Base-by-base conservation (phyloP, 2,797 vertebrate species). In the Strix occidentalis region DNA sequence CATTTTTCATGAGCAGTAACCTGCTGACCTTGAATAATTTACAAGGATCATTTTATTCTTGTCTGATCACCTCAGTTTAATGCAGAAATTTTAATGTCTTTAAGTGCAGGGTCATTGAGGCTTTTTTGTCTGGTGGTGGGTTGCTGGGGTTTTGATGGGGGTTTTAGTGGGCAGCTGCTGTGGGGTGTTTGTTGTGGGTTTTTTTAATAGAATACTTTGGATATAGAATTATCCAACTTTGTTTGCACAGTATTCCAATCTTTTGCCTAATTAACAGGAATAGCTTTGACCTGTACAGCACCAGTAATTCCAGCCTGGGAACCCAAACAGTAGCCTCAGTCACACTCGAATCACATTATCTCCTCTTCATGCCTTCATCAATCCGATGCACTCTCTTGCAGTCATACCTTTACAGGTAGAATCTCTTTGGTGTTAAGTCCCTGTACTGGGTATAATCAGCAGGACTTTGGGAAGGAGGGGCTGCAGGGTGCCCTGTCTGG, bases 301-400 rank as follows among this genome's bases (percentile, higher is more conserved):
- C 2, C 29, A 45, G 31, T 26, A 70, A 91, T 70, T 60, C 25
- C 53, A 84, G 46, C 14, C 24, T 61, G 33, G 43, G 50, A 87
- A 89, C 61, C 33, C 25, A 66, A 89, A 31, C 23, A 63, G 37
- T 4, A 82, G 35, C 43, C 33, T 66, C 4, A 2, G 19, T 23
- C 31, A 68, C 0, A 74, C 17, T 6, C 35, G 60, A 57, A 71
- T 16, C 48, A n/a, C 4, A 0, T 2, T 25, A 51, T 11, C 39
- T 37, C 51, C 35, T 77, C 10, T 29, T 74, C 14, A 8, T 3
- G 12, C 24, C 4, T 71, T 11, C 37, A 68, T 1, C 3, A 0
- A 46, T 8, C 13, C 6, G 1, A 35, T 69, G 10, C 21, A 25
- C 16, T 39, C 51, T 25, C 41, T 15, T 51, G 18, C 35, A 70